Conservation (phyloP, 1,140 invertebrate species). For the Drosophila sproati region DNA sequence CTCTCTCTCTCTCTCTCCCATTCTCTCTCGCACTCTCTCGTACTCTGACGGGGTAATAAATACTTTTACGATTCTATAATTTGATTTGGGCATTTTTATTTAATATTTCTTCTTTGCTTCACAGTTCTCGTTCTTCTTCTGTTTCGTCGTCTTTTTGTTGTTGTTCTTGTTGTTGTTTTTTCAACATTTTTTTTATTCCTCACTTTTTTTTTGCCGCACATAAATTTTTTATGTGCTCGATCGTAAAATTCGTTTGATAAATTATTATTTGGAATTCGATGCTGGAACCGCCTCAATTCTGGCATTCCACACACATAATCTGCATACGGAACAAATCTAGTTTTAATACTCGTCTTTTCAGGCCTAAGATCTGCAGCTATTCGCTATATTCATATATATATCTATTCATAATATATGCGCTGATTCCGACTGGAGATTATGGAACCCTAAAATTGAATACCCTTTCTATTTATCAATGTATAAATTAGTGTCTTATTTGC, state of each 20-base stretch:
- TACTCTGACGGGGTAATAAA: conserved; percentile 62
- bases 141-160: not conserved
- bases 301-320: conserved; percentile 27
- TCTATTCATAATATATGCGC: too few species aligned
- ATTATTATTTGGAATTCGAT: conserved; percentile 75
- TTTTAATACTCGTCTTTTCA: not conserved
- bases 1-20: not conserved
- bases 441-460: too few species aligned
- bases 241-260: conserved; percentile 82
- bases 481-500: too few species aligned
- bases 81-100: conserved; percentile 81
- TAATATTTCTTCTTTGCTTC: conserved; percentile 50
- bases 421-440: too few species aligned
- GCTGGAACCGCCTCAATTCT: conserved; percentile 19
- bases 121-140: conserved; percentile 39
- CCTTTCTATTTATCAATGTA: too few species aligned
- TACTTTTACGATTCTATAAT: conserved; percentile 84
- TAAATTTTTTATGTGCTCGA: conserved; percentile 75
- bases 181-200: not conserved
- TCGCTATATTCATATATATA: not conserved
- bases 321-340: conserved; percentile 51
- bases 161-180: conserved; percentile 2
- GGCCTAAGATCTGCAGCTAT: not conserved
- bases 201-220: conserved; percentile 45
- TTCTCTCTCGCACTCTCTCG: not conserved